Percentiles rank a stretch among this genome's conserved stretches.
Evolutionary conservation across 2,797 vertebrate species (phyloP).

Genomic region (Crenichthys baileyi): DNA sequence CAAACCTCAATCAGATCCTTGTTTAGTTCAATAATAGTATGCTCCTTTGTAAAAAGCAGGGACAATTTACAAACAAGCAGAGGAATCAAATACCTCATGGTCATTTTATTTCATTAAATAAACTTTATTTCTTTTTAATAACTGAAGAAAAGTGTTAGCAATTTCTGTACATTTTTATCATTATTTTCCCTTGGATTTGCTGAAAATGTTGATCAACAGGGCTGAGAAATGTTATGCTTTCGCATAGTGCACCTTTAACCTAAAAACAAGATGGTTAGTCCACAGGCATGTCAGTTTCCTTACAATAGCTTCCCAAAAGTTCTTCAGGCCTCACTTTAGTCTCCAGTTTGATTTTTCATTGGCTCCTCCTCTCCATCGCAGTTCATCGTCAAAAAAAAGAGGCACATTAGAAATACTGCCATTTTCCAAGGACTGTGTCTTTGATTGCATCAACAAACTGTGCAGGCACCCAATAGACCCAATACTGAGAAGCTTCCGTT

Average conservation of each 20-base stretch:
- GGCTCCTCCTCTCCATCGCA: conserved; percentile 81
- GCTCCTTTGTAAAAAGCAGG: background rate
- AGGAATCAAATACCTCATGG: conserved; percentile 33
- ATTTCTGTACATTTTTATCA: conserved; percentile 87
- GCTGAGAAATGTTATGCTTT: conserved; percentile 81
- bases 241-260: conserved; percentile 82
- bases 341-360: conserved; percentile 85
- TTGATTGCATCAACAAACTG: conserved; percentile 99
- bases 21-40: background rate
- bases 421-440: conserved; percentile 99
- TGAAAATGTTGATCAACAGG: conserved; percentile 79
- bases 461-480: conserved; percentile 99
- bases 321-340: conserved; percentile 70
- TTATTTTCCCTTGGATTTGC: conserved; percentile 78
- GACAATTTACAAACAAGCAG: conserved; percentile 15
- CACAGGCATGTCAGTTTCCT: conserved; percentile 78
- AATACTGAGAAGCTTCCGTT: conserved; percentile 99
- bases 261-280: conserved; percentile 80
- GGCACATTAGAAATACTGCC: conserved; percentile 99
- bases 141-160: conserved; percentile 85
- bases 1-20: conserved; percentile 4
- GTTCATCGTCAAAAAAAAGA: conserved; percentile 94
- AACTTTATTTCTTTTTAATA: conserved; percentile 88
- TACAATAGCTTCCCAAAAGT: conserved; percentile 72
- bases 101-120: conserved; percentile 84